Evolutionary conservation across 2,113 vertebrate genomes (phyloP).

Genomic region (Dromiciops gliroides): DNA sequence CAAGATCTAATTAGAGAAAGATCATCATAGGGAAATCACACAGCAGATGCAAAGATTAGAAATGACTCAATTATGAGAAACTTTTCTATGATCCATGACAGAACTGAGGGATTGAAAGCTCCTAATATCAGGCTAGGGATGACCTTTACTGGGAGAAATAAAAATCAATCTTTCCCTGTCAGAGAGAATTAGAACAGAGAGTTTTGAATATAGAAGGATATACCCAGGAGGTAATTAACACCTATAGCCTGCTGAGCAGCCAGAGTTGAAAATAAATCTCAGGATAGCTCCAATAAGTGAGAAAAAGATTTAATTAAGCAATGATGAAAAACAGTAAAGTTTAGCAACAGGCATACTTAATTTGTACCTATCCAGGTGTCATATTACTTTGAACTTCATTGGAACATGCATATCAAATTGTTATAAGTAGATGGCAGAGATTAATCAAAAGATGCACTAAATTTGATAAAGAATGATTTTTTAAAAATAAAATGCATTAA

Average conservation of each 20-base stretch:
- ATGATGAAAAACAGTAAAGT: neutral
- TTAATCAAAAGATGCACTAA: neutral
- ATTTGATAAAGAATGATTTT: neutral
- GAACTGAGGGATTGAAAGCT: neutral
- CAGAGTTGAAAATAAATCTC: neutral
- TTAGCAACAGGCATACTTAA: neutral
- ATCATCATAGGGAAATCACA: neutral
- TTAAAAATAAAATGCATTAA: neutral
- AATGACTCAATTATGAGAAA: neutral
- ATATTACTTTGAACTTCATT: neutral
- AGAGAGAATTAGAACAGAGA: neutral
- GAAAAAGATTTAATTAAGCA: neutral
- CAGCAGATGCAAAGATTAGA: neutral
- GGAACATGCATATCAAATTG: neutral
- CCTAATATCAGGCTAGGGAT: neutral
- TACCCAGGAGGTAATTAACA: neutral
- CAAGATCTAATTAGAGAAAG: neutral
- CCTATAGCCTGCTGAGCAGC: neutral
- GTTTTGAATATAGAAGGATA: neutral
- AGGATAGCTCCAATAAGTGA: neutral
- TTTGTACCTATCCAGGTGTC: neutral
- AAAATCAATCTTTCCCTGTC: neutral
- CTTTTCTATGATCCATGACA: neutral
- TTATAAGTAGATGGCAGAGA: neutral
- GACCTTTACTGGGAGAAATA: neutral